These are phyloP conservation scores for Cynocephalus volans DNA, from an alignment of 2,113 vertebrate genomes.

Conservation along the genomic window DNA sequence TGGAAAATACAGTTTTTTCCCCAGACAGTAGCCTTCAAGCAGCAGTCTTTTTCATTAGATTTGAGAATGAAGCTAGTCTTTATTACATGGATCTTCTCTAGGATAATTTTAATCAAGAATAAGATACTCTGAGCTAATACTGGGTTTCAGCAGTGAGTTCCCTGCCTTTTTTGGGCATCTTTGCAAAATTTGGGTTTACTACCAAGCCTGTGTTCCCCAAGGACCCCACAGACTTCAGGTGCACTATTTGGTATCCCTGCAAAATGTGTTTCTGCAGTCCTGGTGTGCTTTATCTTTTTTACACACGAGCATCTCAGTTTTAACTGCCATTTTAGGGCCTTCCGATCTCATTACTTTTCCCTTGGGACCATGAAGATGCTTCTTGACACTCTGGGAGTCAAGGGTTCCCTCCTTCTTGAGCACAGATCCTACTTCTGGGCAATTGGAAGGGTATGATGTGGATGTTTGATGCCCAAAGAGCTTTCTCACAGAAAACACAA, in stretches of 20 bases:
- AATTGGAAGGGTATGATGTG: neutral
- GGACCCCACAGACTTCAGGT: neutral
- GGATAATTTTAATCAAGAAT: conserved; percentile 41
- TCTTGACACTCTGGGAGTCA: neutral
- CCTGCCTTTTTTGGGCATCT: neutral
- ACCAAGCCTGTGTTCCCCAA: neutral
- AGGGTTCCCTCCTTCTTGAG: neutral
- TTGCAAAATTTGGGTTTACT: neutral
- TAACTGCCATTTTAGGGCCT: neutral
- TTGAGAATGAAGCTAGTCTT: conserved; percentile 7
- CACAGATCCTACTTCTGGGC: neutral
- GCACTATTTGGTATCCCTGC: neutral
- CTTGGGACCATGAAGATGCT: neutral
- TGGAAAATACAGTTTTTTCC: neutral
- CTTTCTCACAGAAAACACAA: neutral
- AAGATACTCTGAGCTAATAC: neutral
- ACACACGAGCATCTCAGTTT: neutral
- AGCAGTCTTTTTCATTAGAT: conserved; percentile 30
- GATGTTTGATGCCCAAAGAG: neutral
- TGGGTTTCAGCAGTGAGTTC: neutral
- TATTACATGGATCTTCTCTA: neutral
- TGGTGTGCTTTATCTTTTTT: neutral
- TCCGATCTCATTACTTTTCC: neutral
- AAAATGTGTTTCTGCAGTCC: neutral
- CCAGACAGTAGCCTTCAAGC: conserved; percentile 1